Evolutionary conservation across 2,797 vertebrate species (phyloP), one percentile per base, ranked within the genome.

Genomic region (Cyclopterus lumpus): DNA sequence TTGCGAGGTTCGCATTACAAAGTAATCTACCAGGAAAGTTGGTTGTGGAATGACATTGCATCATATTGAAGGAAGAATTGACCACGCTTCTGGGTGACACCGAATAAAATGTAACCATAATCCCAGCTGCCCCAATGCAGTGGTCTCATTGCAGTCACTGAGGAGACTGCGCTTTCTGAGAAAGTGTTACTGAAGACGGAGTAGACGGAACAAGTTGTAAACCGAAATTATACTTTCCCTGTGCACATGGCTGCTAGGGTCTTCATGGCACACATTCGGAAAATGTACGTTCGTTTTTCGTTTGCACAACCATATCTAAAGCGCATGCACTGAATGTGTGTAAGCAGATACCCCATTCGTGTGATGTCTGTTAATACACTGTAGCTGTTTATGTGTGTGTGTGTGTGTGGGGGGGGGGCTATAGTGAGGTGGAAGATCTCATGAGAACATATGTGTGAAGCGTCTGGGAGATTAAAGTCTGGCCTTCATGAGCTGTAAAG

Each of bases 391-490:
- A 70, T 32, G 40, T 74, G 70, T 36, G 71, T 36, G 24, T 4
- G 36, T 54, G 53, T 14, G 32, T 54, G 40, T 22, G 74, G 70
- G 36, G 71, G 74, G 70, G 36, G 71, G 36, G 24, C 4, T 26
- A 68, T 20, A 58, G 77, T 12, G 26, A 55, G 60, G 72, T 82
- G 85, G 88, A 91, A 89, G 85, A 91, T 88, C 83, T 88, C 79
- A 87, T 36, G 32, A 54, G 77, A 77, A 82, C 93, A 93, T 93
- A 93, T 93, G 92, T 88, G 87, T 87, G 79, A 88, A 89, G 75
- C 55, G 71, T 93, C 90, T 93, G 77, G 87, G 60, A 90, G 93
- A 94, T 94, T 94, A 95, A 51, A 87, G 91, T 90, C 89, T 87
- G 80, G 58, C 59, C n/a, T 61, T 79, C 71, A 55, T 83, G 84